Percentiles rank a stretch among this genome's conserved stretches.
Evolutionary conservation across 2,888 invertebrate genomes (phyloP).

Genomic region (Volucella zonaria): DNA sequence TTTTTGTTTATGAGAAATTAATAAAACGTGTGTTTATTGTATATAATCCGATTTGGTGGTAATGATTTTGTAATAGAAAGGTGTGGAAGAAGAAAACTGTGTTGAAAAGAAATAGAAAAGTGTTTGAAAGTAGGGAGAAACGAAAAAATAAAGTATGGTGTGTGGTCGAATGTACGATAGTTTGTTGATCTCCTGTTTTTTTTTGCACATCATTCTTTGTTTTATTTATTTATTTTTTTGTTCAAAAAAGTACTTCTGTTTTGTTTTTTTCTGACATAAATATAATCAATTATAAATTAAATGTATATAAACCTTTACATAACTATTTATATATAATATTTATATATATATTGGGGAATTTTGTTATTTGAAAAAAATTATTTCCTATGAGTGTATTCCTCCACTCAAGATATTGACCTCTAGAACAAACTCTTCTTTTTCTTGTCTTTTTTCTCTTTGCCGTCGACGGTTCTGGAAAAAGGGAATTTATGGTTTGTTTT

Average conservation of each 20-base stretch:
- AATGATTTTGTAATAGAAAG: slow-evolving; percentile 23
- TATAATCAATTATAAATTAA: slow-evolving; percentile 70
- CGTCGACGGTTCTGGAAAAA: slow-evolving; percentile 89
- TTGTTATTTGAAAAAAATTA: slow-evolving; percentile 51
- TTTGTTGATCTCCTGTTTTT: slow-evolving; percentile 14
- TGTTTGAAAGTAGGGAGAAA: slow-evolving; percentile 8
- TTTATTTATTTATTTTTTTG: slow-evolving; percentile 23
- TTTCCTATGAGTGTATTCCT: slow-evolving; percentile 74
- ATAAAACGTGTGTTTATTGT: slow-evolving; percentile 11
- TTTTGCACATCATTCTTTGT: slow-evolving; percentile 61
- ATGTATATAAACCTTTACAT: slow-evolving; percentile 72
- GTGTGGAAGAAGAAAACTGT: slow-evolving; percentile 25
- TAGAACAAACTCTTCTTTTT: slow-evolving; percentile 96
- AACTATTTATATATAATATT: slow-evolving; percentile 63
- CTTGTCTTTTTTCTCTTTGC: slow-evolving; percentile 94
- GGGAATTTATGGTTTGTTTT: slow-evolving; percentile 53
- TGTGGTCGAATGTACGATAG: slow-evolving; percentile 20
- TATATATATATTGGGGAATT: slow-evolving; percentile 65
- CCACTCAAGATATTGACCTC: slow-evolving; percentile 78
- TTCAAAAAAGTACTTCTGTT: slow-evolving; percentile 25
- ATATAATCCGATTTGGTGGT: slow-evolving; percentile 44
- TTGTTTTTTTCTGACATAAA: slow-evolving; percentile 35
- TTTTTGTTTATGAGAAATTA: slow-evolving; percentile 19
- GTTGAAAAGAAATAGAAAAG: slow-evolving; percentile 6
- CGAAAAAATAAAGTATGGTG: slow-evolving; percentile 26